Conservation (phyloP, 2,888 invertebrate genomes). For the Ichneumoninae sp. region DNA sequence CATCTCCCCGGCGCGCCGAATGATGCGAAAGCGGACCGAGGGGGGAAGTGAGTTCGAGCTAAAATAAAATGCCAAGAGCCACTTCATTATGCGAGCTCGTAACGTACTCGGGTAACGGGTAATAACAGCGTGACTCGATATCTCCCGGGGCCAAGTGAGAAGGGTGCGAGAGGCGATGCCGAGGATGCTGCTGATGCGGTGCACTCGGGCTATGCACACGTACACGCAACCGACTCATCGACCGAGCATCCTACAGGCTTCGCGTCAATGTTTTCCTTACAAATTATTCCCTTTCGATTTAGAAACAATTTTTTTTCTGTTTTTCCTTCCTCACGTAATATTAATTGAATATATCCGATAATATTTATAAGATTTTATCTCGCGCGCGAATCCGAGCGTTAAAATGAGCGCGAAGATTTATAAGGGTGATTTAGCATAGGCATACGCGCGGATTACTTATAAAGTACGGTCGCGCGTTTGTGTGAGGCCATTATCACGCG, state of each 20-base stretch:
- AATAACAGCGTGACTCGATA: constrained; percentile 73
- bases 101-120: constrained; percentile 77
- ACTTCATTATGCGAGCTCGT: constrained; percentile 78
- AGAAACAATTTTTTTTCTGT: constrained; percentile 16
- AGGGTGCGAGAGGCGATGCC: constrained; percentile 42
- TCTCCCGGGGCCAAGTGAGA: constrained; percentile 53
- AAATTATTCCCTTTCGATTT: constrained; percentile 17
- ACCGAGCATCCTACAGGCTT: constrained; percentile 14
- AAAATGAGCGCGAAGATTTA: constrained; percentile 39
- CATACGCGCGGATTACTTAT: constrained; percentile 26
- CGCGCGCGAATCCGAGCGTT: constrained; percentile 18
- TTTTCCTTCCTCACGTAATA: background rate
- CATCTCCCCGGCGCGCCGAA: constrained; percentile 41
- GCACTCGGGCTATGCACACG: constrained; percentile 7
- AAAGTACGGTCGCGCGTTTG: constrained; percentile 29
- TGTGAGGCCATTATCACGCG: constrained; percentile 45
- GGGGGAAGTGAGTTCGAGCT: constrained; percentile 64
- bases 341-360: constrained; percentile 32
- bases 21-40: constrained; percentile 39
- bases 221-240: constrained; percentile 22
- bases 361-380: constrained; percentile 47
- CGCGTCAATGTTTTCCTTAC: constrained; percentile 11
- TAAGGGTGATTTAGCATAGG: constrained; percentile 28
- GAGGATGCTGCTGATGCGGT: constrained; percentile 21
- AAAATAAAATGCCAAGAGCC: constrained; percentile 78